Conservation (phyloP, 2,113 vertebrate genomes). For the Oenanthe melanoleuca region DNA sequence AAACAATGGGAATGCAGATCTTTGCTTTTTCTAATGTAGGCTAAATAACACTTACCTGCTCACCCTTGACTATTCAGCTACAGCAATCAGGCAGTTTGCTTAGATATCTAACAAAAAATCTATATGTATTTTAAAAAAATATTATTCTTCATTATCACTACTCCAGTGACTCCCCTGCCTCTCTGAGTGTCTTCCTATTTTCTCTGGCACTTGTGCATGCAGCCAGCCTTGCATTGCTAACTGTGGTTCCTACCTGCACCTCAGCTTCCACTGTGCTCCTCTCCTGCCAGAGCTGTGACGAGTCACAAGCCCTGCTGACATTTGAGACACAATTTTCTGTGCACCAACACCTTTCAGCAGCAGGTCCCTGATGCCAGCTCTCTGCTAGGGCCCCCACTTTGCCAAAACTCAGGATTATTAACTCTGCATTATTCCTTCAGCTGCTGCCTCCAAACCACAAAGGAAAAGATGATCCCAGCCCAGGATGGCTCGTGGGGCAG, state of each 20-base stretch:
- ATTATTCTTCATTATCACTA: neutral
- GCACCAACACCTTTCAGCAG: neutral
- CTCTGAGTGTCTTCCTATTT: neutral
- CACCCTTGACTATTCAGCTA: neutral
- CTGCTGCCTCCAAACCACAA: neutral
- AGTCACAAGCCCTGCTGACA: too few species aligned
- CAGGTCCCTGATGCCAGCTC: neutral
- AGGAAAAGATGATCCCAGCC: neutral
- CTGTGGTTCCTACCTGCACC: neutral
- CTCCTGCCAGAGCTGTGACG: neutral
- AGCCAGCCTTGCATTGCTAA: neutral
- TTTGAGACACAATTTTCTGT: neutral
- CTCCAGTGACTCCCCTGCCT: neutral
- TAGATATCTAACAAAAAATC: neutral
- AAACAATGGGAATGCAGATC: neutral
- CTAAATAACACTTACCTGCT: neutral
- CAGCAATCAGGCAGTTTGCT: neutral
- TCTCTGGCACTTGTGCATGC: neutral
- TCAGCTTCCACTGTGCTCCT: neutral
- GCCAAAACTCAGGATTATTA: neutral
- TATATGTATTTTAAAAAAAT: neutral
- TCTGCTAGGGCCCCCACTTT: neutral
- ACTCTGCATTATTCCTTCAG: neutral
- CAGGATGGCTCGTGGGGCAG: neutral
- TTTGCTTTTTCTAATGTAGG: neutral